phyloP scores from a whole-genome alignment of 2,797 vertebrate species.

The Malurus leucopterus region DNA sequence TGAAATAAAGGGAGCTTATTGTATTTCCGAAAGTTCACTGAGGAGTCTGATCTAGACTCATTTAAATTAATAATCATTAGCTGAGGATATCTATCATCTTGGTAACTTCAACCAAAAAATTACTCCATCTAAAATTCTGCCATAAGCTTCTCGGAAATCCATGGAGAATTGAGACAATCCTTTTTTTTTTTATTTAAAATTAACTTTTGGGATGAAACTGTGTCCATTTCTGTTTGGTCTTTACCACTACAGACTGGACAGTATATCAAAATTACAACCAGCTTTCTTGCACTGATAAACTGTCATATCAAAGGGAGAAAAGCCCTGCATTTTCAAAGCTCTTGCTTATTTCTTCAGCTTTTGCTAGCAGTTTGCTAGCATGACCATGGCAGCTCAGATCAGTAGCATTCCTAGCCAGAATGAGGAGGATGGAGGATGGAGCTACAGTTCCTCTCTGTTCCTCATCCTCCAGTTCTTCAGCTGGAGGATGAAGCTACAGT shows the following conservation, averaged over 20 bases:
- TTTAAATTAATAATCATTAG: background rate
- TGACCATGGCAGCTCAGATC: background rate
- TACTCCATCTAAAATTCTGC: background rate
- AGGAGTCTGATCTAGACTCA: background rate
- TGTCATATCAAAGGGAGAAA: background rate
- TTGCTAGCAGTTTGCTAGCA: background rate
- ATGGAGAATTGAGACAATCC: background rate
- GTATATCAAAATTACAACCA: background rate
- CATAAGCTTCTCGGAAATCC: background rate
- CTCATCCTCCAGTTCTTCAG: no score
- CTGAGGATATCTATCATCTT: background rate
- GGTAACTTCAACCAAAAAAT: background rate
- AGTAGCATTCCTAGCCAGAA: background rate
- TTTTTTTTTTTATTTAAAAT: background rate
- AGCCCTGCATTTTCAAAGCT: background rate
- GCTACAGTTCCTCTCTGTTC: background rate
- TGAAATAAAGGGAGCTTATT: background rate
- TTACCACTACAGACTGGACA: background rate
- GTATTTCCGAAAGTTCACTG: background rate
- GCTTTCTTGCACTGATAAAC: background rate
- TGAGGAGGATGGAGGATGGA: background rate
- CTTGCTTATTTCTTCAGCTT: background rate
- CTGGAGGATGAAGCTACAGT: background rate
- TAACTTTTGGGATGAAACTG: background rate
- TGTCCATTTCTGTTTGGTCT: background rate